Conservation (phyloP, 2,888 invertebrate species). For the Steromphala cineraria region DNA sequence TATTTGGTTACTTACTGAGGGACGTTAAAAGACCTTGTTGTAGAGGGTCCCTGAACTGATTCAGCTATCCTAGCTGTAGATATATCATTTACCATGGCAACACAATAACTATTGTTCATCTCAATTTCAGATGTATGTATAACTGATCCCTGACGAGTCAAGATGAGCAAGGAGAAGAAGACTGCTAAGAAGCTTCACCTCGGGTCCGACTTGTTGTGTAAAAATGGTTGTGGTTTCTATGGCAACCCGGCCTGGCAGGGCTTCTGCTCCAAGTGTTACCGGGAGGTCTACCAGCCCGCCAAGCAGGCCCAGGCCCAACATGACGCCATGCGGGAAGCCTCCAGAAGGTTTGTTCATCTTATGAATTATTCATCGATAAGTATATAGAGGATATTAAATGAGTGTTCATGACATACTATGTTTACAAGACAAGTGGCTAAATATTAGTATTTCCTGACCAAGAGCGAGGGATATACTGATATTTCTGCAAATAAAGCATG, state of each 20-base stretch:
- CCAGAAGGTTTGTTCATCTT: conserved; percentile 26
- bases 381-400: too few species aligned
- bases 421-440: too few species aligned
- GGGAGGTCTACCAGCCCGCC: conserved; percentile 79
- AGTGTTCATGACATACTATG: too few species aligned
- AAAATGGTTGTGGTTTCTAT: conserved; percentile 96
- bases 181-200: conserved; percentile 57
- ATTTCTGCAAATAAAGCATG: too few species aligned
- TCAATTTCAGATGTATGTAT: background rate
- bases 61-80: too few species aligned
- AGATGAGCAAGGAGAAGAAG: conserved; percentile 21
- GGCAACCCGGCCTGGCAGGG: conserved; percentile 99
- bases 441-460: too few species aligned
- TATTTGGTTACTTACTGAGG: too few species aligned
- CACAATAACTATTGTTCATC: background rate
- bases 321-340: conserved; percentile 56
- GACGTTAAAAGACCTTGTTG: too few species aligned
- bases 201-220: conserved; percentile 87
- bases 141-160: background rate
- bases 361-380: too few species aligned
- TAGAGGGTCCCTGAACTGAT: too few species aligned
- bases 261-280: conserved; percentile 97
- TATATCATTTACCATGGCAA: too few species aligned
- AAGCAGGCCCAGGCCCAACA: conserved; percentile 72
- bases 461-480: too few species aligned